Base-by-base conservation (phyloP, 2,888 invertebrate genomes). In the Odiellus spinosus region DNA sequence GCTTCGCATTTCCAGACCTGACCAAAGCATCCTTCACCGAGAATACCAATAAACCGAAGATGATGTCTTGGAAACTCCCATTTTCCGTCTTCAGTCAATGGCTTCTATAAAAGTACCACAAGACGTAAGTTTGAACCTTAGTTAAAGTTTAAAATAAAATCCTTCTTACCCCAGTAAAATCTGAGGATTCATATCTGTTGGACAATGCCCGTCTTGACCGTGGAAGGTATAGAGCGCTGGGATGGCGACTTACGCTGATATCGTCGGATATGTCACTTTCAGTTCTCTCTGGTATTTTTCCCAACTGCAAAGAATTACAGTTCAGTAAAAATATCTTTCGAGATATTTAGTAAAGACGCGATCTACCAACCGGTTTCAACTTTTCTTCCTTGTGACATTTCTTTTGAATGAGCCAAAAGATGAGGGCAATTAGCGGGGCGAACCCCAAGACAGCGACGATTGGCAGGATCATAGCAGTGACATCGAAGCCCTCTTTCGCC, bases 1-100 rank as follows among this genome's bases (percentile, higher is more conserved):
- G 83, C 83, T 64, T 84, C 82, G 3, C 83, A 84, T 66, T 82
- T 82, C 81, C 83, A 83, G 15, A 84, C 83, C 74, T 82, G 52
- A 12, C 85, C 85, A 63, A 85, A 85, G 65, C 84, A 82, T 33
- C 85, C 84, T 66, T 85, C 82, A 6, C 84, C 85, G 20, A 85
- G 67, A 44, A 83, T 71, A 17, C 82, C 82, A 60, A 82, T 80
- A 46, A 85, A 68, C 38, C 81, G 73, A 41, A 85, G 70, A 58
- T 82, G 80, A 53, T 76, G 77, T 53, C 84, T 71, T 1, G 83
- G 80, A 60, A 84, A 83, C 62, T 84, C 83, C 75, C 79, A 79
- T n/a, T 45, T 42, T 20, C 44, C 44, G n/a, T 38, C 38, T 11
- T 33, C 34, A n/a, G 32, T 26, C 26, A 26, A 26, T 36, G 17